A percentile compares a stretch with the other conserved stretches of the same genome.
phyloP scores from a whole-genome alignment of 2,888 invertebrate genomes.

The Xestia xanthographa region DNA sequence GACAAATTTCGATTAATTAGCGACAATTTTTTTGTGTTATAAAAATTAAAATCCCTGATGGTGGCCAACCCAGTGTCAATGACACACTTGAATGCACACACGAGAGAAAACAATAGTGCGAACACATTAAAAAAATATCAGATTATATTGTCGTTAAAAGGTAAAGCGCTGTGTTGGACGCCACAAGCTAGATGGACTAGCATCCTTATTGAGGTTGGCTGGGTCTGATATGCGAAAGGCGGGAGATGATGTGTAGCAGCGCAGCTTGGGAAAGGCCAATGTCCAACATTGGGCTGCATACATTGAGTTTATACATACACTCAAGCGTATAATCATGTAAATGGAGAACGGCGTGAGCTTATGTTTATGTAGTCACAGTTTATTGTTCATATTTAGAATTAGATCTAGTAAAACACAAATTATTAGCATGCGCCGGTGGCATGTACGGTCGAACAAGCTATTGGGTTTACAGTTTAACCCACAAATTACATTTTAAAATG shows the following conservation, averaged over 20 bases:
- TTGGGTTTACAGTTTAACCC: no score
- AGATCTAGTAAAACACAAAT: neutral
- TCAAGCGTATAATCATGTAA: neutral
- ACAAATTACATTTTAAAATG: no score
- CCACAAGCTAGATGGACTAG: neutral
- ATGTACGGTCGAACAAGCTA: no score
- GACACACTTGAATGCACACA: slow-evolving; percentile 1
- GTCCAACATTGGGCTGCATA: neutral
- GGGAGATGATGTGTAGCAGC: neutral
- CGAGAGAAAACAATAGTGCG: neutral
- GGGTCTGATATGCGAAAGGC: neutral
- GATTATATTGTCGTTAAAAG: neutral
- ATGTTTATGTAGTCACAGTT: neutral
- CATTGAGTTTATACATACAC: neutral
- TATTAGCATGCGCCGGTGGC: neutral
- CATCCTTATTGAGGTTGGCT: neutral
- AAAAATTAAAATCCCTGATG: no score
- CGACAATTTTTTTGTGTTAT: no score
- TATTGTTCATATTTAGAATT: no score
- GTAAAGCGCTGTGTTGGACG: neutral
- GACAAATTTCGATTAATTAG: no score
- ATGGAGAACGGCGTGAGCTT: neutral
- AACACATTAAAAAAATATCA: neutral
- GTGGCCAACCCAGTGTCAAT: no score
- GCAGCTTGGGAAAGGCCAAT: neutral